Base-by-base conservation (phyloP, 2,113 vertebrate species). In the Trochalopteron elliotii region DNA sequence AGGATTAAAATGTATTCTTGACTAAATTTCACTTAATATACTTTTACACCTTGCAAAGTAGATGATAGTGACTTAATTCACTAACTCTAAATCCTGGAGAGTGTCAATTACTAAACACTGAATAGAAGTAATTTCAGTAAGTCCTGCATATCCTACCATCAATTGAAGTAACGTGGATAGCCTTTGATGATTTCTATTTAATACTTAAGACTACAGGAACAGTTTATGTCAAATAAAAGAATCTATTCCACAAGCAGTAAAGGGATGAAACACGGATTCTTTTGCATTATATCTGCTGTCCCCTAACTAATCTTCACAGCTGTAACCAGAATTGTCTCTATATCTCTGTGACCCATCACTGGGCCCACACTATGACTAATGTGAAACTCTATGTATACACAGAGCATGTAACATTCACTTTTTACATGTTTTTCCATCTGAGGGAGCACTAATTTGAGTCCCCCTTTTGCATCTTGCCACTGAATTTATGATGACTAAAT, bases 51-150 rank as follows among this genome's bases (percentile, higher is more conserved):
- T 89, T 94, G 72, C 33, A 61, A 94, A 89, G 69, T 64, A 77
- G 87, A 93, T 94, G 47, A 86, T 19, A 68, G 27, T 60, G 74
- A 90, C 61, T 88, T 88, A 45, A 92, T 87, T 90, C 6, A 89
- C 45, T 30, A 28, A 55, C 60, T 83, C 33, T 67, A 59, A 77
- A 93, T 85, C 64, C 16, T 63, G 30, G 23, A 42, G 23, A 83
- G 25, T 50, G 71, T 90, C 49, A 74, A 50, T 87, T 95, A 89
- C 84, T 93, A 89, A 91, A 84, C 17, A 77, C 39, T 57, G 65
- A 96, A 81, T 11, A 81, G 52, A 89, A 93, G 33, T 45, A 67
- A 81, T 69, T 87, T 80, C 8, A 2, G 79, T 75, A 91, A 89
- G 44, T 94, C 44, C 42, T 70, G 40, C 79, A 80, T 71, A 57